Percentiles rank a stretch among this genome's conserved stretches.
These are phyloP conservation scores for Nebria ingens DNA, from an alignment of 1,140 invertebrate genomes.

Conservation along the genomic window DNA sequence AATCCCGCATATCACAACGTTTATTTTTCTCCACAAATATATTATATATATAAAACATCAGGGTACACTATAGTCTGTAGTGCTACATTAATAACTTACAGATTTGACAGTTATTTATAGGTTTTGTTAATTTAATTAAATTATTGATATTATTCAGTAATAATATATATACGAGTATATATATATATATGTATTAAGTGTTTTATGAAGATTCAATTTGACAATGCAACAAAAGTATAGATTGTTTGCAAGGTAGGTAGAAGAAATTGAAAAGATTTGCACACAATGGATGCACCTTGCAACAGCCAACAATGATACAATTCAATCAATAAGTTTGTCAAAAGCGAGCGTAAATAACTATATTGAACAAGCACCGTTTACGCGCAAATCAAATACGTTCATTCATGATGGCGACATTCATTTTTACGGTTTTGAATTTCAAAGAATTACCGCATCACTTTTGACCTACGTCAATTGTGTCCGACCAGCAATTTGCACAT, in stretches of 20 bases:
- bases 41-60: slow-evolving; percentile 8
- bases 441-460: not conserved
- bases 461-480: not conserved
- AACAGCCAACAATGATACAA: too few species aligned
- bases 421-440: not conserved
- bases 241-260: too few species aligned
- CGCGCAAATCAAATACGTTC: not conserved
- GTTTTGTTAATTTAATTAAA: not conserved
- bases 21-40: slow-evolving; percentile 6
- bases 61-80: not conserved
- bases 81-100: not conserved
- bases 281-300: too few species aligned
- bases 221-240: too few species aligned
- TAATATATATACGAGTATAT: not conserved
- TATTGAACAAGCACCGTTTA: too few species aligned
- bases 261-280: too few species aligned
- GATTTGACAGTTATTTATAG: slow-evolving; percentile 6
- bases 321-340: too few species aligned
- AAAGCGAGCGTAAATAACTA: not conserved
- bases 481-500: too few species aligned
- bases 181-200: too few species aligned
- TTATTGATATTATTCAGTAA: not conserved
- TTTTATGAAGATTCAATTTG: too few species aligned
- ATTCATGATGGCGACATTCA: not conserved
- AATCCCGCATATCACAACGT: not conserved